These are phyloP conservation scores for Carassius carassius DNA, from an alignment of 2,113 vertebrate genomes.

Conservation along the genomic window DNA sequence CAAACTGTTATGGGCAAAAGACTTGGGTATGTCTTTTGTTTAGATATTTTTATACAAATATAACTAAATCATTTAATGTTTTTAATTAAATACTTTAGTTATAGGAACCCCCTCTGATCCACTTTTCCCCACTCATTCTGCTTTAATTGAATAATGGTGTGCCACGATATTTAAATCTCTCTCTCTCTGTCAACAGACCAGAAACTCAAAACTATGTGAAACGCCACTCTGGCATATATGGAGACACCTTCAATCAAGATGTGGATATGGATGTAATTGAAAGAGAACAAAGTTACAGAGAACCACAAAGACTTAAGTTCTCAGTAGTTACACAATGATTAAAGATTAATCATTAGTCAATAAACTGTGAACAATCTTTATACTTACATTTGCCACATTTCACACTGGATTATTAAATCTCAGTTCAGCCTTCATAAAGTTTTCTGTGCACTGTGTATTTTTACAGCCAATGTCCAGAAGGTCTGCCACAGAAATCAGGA, in stretches of 20 bases:
- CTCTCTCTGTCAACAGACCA: conserved; percentile 47
- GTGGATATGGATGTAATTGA: conserved; percentile 71
- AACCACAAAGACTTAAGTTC: conserved; percentile 45
- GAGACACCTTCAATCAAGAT: conserved; percentile 73
- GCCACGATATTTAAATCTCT: too few species aligned
- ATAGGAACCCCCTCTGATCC: not conserved
- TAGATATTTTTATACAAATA: not conserved
- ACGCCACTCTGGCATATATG: conserved; percentile 69
- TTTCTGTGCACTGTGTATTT: not conserved
- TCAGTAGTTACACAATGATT: not conserved
- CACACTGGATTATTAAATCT: not conserved
- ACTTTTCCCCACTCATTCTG: too few species aligned
- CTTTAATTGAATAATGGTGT: too few species aligned
- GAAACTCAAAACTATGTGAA: conserved; percentile 67
- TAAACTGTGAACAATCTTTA: not conserved
- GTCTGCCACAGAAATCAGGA: not conserved
- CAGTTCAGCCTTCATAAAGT: not conserved
- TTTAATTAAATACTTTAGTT: not conserved
- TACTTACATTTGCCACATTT: not conserved
- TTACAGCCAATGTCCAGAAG: not conserved
- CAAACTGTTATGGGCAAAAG: conserved; percentile 89
- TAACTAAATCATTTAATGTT: not conserved
- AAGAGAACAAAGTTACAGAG: conserved; percentile 67
- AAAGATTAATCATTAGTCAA: not conserved
- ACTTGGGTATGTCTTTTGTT: conserved; percentile 76